Evolutionary conservation across 2,113 vertebrate genomes (phyloP), one percentile per base, ranked within the genome.

Genomic region (Todiramphus saurophagus): DNA sequence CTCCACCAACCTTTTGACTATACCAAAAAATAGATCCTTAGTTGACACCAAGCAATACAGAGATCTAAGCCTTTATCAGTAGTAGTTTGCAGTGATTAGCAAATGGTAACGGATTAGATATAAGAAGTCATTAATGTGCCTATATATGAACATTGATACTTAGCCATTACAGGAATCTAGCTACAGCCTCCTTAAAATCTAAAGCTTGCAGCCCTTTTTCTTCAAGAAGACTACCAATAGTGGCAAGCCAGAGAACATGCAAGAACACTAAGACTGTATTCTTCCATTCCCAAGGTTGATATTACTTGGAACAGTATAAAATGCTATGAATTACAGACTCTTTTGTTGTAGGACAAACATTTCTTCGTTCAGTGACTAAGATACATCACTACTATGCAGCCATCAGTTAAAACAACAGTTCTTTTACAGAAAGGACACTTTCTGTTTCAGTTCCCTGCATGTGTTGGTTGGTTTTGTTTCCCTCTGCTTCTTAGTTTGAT

Each of bases 161-260:
- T 39, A 44, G 60, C 41, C 48, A 17, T 37, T 75, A 63, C 7
- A 55, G n/a, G 7, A 83, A 60, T 28, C 9, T 41, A 73, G 33
- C 13, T 11, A 28, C 8, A 44, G 30, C 21, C 21, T 66, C 41
- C 41, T 67, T 77, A 37, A 50, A 53, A 96, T 53, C 25, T 25
- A 27, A 63, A 43, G 59, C 44, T 10, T 69, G 10, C 21, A 78
- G 44, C 10, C 23, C 7, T 59, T 85, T 77, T 59, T 46, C 37
- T 80, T 56, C 0, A 1, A 33, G 53, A 51, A 55, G 11, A 31
- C n/a, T 20, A 59, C 6, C 11, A 73, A 11, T 0, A 50, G 4
- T 13, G 9, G 51, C 63, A 90, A 48, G 8, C 7, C 7, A 13
- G 63, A 83, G 28, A n/a, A 74, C 28, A 70, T 3, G 5, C 41